phyloP scores from a whole-genome alignment of 1,140 invertebrate genomes.

The Notospermus geniculatus region DNA sequence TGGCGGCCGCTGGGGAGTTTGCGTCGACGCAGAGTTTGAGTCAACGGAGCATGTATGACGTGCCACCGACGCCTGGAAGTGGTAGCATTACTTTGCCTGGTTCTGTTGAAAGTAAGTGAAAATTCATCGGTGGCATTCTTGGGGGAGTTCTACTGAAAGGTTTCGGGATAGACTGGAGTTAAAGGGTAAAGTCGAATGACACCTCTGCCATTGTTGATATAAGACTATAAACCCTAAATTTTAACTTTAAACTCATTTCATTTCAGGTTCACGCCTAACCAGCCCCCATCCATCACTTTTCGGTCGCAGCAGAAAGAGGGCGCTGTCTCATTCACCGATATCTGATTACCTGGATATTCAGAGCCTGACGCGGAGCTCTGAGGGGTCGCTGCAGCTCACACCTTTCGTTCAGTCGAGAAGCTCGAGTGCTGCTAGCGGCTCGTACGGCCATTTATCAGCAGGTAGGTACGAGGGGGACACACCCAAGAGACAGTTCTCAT shows the following conservation, averaged over 20 bases:
- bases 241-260: too few relatives aligned
- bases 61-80: conserved; percentile 53
- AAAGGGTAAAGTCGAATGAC: too few relatives aligned
- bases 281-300: conserved; percentile 46
- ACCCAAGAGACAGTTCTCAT: too few relatives aligned
- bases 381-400: conserved; percentile 81
- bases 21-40: conserved; percentile 15
- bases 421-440: conserved; percentile 82
- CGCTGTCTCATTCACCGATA: conserved; percentile 90
- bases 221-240: neutral
- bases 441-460: conserved; percentile 92
- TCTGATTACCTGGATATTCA: conserved; percentile 88
- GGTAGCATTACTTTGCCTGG: conserved; percentile 54
- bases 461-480: conserved; percentile 62
- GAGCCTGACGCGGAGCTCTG: conserved; percentile 92
- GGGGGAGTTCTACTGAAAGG: too few relatives aligned
- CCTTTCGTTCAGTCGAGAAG: conserved; percentile 84
- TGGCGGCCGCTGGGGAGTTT: conserved; percentile 6
- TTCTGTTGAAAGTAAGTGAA: conserved; percentile 46
- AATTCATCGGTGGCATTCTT: too few relatives aligned
- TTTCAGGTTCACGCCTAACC: conserved; percentile 70
- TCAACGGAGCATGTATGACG: conserved; percentile 45
- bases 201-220: too few relatives aligned
- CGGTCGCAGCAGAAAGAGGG: conserved; percentile 71
- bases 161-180: too few relatives aligned